These are phyloP conservation scores for Anthopleura xanthogrammica DNA, from an alignment of 92 coral and sea anemone species.

Conservation along the genomic window DNA sequence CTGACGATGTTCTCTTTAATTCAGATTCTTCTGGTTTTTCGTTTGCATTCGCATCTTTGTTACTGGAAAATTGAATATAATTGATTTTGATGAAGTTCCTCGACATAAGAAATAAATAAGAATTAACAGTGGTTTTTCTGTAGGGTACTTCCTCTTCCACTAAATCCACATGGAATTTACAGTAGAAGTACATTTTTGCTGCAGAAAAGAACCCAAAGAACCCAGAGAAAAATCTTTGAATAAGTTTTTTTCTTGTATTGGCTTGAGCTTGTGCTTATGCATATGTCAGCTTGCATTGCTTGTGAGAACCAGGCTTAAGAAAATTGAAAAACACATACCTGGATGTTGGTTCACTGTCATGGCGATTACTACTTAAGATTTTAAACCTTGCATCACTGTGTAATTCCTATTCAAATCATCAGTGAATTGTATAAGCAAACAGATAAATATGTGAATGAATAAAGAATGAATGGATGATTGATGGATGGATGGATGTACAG, in stretches of 20 bases:
- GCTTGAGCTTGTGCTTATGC: no score
- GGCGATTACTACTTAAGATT: constrained; percentile 69
- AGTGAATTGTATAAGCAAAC: neutral
- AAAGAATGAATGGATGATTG: neutral
- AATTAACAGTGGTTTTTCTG: no score
- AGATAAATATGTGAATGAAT: neutral
- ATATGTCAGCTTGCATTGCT: no score
- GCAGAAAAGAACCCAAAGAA: no score
- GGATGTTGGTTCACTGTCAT: constrained; percentile 26
- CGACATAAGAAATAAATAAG: no score
- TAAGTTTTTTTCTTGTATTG: no score
- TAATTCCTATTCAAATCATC: constrained; percentile 33
- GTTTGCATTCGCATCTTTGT: neutral
- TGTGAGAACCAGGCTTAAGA: no score
- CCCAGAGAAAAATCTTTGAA: no score
- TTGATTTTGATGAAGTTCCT: neutral
- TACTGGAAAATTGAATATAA: neutral
- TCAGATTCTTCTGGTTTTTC: neutral
- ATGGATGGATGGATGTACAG: no score
- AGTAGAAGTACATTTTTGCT: no score
- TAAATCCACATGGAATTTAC: no score
- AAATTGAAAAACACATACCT: neutral
- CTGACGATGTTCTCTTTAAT: constrained; percentile 19
- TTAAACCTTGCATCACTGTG: constrained; percentile 89
- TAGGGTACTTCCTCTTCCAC: no score